A percentile compares a stretch with the other conserved stretches of the same genome.
These are phyloP conservation scores for Cryptoprocta ferox DNA, from an alignment of 2,797 vertebrate species.

Conservation along the genomic window DNA sequence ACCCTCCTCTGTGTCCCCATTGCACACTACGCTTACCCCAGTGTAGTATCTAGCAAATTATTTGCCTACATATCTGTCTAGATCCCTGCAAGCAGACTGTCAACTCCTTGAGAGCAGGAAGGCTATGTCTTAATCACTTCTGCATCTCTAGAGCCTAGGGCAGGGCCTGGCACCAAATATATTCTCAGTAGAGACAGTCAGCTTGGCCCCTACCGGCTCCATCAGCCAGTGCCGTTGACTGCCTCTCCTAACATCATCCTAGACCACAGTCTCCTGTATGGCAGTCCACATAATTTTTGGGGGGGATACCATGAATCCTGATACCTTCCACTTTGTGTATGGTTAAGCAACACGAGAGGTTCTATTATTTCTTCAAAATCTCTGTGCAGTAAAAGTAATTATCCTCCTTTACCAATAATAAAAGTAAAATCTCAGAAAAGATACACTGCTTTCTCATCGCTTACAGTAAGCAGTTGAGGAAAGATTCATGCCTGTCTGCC, in stretches of 20 bases:
- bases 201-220: not conserved
- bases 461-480: not conserved
- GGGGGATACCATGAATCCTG: not conserved
- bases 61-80: not conserved
- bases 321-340: not conserved
- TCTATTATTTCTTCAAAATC: conserved; percentile 19
- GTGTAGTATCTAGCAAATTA: not conserved
- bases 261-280: not conserved
- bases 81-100: not conserved
- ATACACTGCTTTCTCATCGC: not conserved
- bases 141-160: not conserved
- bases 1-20: not conserved
- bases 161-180: not conserved
- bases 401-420: not conserved
- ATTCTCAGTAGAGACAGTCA: not conserved
- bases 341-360: not conserved
- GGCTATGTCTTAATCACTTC: not conserved
- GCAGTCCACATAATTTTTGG: not conserved
- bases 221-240: not conserved
- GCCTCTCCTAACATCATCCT: not conserved
- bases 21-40: not conserved
- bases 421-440: conserved; percentile 8
- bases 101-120: not conserved
- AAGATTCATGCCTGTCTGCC: not conserved
- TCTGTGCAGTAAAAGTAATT: conserved; percentile 16